These are phyloP conservation scores for Hemicrepidius hirtus DNA, from an alignment of 2,888 invertebrate genomes.

Conservation along the genomic window DNA sequence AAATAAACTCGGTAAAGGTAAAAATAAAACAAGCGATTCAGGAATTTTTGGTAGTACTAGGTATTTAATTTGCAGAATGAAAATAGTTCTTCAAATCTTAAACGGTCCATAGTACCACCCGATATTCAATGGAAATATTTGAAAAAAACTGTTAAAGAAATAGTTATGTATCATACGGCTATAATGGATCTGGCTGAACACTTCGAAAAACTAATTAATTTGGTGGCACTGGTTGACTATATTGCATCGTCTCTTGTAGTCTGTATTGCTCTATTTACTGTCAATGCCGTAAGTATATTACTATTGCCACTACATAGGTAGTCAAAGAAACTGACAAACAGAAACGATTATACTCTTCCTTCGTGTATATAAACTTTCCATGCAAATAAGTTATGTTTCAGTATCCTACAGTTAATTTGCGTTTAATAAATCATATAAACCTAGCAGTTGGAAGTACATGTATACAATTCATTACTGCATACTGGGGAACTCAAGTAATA, in stretches of 20 bases:
- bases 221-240: constrained; percentile 1
- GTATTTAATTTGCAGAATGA: too few relatives aligned
- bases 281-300: too few relatives aligned
- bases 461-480: constrained; percentile 2
- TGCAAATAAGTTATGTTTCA: not conserved
- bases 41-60: not conserved
- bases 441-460: not conserved
- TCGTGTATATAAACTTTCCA: too few relatives aligned
- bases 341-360: too few relatives aligned
- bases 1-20: not conserved
- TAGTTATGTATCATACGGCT: constrained; percentile 14
- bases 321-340: too few relatives aligned
- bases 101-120: not conserved
- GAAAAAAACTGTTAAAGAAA: constrained; percentile 19
- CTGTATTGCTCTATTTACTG: not conserved
- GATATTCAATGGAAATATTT: constrained; percentile 30
- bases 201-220: constrained; percentile 25
- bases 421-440: not conserved
- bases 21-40: too few relatives aligned
- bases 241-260: constrained; percentile 20
- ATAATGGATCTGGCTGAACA: constrained; percentile 23
- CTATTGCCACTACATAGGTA: too few relatives aligned
- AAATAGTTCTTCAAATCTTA: not conserved
- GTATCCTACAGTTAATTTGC: not conserved
- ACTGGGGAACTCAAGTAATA: constrained; percentile 26